A percentile compares a stretch with the other conserved stretches of the same genome.
phyloP scores from a whole-genome alignment of 2,113 vertebrate genomes.

The Ceratotherium simum region DNA sequence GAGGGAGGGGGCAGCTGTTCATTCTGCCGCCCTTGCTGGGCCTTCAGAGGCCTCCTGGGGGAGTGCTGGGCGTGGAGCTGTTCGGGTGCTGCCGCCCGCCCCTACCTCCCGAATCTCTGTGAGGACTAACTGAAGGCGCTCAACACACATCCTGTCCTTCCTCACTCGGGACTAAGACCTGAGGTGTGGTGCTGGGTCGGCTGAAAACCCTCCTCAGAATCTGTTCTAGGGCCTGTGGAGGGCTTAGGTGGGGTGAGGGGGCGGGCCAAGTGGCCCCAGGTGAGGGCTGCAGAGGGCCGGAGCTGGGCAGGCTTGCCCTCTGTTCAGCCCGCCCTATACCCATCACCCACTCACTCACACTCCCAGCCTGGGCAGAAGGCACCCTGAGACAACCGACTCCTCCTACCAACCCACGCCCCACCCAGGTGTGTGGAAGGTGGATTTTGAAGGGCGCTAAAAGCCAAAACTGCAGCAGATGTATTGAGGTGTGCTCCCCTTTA shows the following conservation, averaged over 20 bases:
- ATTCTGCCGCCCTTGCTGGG: not conserved
- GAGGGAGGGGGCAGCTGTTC: accelerated
- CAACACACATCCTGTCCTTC: not conserved
- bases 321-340: not conserved
- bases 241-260: no score
- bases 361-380: not conserved
- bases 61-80: accelerated
- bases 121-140: not conserved
- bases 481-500: not conserved
- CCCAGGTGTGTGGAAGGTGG: not conserved
- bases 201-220: not conserved
- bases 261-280: not conserved
- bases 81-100: not conserved
- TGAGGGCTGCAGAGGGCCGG: not conserved
- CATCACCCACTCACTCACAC: not conserved
- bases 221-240: no score
- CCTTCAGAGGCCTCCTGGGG: not conserved
- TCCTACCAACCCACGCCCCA: accelerated
- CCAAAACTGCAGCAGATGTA: not conserved
- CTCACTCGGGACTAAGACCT: not conserved
- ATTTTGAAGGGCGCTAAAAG: not conserved
- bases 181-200: not conserved
- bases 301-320: not conserved
- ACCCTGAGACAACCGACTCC: not conserved
- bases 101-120: not conserved